Conservation (phyloP, 2,888 invertebrate species). For the Aspidiotus destructor region DNA sequence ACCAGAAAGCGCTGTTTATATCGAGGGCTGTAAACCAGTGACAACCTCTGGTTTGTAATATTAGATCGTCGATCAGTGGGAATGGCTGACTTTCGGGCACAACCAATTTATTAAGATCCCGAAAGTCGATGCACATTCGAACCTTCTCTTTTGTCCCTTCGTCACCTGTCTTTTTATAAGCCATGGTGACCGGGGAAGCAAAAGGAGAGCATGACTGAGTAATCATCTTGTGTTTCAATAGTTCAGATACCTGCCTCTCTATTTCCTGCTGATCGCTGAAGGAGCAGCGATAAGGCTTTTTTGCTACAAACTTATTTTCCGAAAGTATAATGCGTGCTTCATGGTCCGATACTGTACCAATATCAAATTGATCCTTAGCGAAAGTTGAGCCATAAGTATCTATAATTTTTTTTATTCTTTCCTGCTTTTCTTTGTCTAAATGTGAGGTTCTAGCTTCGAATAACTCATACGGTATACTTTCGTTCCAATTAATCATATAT, state of each 20-base stretch:
- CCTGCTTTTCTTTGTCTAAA: neutral
- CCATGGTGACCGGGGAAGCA: too few relatives aligned
- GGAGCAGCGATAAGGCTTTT: conserved; percentile 3
- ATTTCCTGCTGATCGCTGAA: neutral
- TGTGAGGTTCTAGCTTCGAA: neutral
- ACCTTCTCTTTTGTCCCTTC: conserved; percentile 1
- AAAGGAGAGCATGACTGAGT: too few relatives aligned
- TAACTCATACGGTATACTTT: neutral
- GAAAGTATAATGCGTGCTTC: conserved; percentile 1
- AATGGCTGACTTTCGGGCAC: conserved; percentile 7
- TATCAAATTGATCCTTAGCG: too few relatives aligned
- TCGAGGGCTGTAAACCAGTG: too few relatives aligned
- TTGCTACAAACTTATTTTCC: conserved; percentile 1
- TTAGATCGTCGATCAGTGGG: neutral
- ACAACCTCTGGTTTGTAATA: neutral
- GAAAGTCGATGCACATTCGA: too few relatives aligned
- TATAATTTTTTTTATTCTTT: neutral
- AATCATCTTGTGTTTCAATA: conserved; percentile 3
- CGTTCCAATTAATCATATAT: conserved; percentile 3
- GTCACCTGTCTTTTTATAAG: conserved; percentile 6
- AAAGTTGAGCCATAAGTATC: neutral
- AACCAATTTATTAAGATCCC: neutral
- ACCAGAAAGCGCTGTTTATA: too few relatives aligned
- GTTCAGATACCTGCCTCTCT: neutral
- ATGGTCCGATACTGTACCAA: neutral